Base-by-base conservation (phyloP, 2,113 vertebrate genomes). In the Quiscalus mexicanus region DNA sequence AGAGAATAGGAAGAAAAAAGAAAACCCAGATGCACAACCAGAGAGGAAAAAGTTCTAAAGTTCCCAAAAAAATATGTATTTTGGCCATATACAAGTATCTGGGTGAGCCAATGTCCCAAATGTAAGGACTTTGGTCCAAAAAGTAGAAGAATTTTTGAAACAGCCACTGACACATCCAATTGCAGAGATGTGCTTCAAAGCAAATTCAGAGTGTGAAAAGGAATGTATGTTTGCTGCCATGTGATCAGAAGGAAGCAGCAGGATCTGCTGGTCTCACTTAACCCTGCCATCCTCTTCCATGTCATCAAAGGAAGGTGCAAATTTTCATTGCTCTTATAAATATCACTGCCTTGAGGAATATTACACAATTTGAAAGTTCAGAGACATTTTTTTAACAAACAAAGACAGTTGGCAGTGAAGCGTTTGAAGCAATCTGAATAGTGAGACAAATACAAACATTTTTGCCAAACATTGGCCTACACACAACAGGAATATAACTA, bases 111-210 rank as follows among this genome's bases (percentile, higher is more conserved):
- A 14, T 21, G 19, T 95, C 71, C 68, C 76, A 90, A 89, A 88
- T 19, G 13, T 25, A 56, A 77, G 35, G 71, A 30, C 20, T 90
- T 91, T 83, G 52, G 55, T 44, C 64, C 56, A 53, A 81, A 58
- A 94, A 60, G 73, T 12, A 22, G 45, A 77, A 70, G 18, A 89
- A 59, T 31, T 88, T 90, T 84, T 88, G 69, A 84, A 94, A 83
- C 10, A 93, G 53, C 11, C 58, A 71, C 37, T 79, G 85, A 71
- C 60, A 67, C 18, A 55, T 63, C 31, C 56, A 88, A 67, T 19
- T 71, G 68, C 27, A 80, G 60, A 90, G 60, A 81, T 70, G 45
- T 41, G 44, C 76, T 95, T 95, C 92, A 92, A 95, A 90, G 76
- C 65, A 75, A 95, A 67, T 63, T 84, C 85, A 68, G 49, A 39